Evolutionary conservation across 2,888 invertebrate genomes (phyloP), one percentile per base, ranked within the genome.

Genomic region (Lottia gigantea): DNA sequence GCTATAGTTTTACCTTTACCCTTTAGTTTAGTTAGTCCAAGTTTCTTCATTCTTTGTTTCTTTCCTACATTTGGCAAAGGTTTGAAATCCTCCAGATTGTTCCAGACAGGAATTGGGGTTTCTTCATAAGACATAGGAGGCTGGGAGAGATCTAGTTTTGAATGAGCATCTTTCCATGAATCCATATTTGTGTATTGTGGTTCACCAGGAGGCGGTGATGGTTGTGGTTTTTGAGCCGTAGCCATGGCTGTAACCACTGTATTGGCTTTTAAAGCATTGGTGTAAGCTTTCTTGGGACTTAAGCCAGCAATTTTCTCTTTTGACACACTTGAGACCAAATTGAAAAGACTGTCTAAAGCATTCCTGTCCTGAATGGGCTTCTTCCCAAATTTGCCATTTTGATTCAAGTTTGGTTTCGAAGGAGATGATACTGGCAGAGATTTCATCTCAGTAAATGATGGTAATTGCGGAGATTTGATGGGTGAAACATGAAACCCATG

Each of bases 31-130:
- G 62, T 26, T 6, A 67, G n/a, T 26, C 67, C 67, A 4, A 49
- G 67, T 55, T 67, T 67, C 61, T 67, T 67, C 67, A 67, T 67
- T 23, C 67, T 49, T 16, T 47, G 31, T 8, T 31, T 19, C 55
- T 62, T 67, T 31, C 67, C 67, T 8, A 45, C 25, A 15, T 46
- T 55, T 23, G 55, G 19, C 11, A 55, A 61, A 49, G 55, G 61
- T 15, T 31, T 19, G 23, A 55, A 31, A 14, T 49, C 16, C 12
- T n/a, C 31, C 16, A 67, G n/a, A n/a, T 64, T 64, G 19, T 16
- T 40, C n/a, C 12, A 40, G n/a, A 25, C 26, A 14, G 55, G 55
- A 23, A 55, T 23, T 11, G 55, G 55, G 19, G 55, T 55, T 40
- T 40, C 40, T 40, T 40, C 40, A 40, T 40, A 40, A 11, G 40